Evolutionary conservation across 2,113 vertebrate species (phyloP), one percentile per base, ranked within the genome.

Genomic region (Erythrocercus mccallii): DNA sequence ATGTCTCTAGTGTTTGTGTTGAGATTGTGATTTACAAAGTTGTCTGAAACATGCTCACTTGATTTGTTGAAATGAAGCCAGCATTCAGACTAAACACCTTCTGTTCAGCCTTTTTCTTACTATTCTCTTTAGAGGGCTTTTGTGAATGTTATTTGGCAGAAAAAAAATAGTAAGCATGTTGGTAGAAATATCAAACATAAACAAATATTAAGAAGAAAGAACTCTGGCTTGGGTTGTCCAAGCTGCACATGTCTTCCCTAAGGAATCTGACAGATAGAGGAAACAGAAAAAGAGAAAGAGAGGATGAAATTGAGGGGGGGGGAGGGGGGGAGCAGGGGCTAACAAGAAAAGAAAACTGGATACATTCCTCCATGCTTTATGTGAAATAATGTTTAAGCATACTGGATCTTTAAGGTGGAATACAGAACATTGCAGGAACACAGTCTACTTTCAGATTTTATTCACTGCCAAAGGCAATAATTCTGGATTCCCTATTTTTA

Each of bases 21-120:
- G 45, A 90, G 60, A 80, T 61, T 74, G 69, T 83, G 83, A 76
- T 84, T 83, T 81, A 40, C 28, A 51, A 94, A 88, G 10, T 86
- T 90, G 23, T 66, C 65, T 91, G 77, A 85, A 83, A 60, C 58
- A 81, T 73, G 44, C 77, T 92, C 71, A 80, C 65, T 92, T 53
- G 21, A 61, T 86, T 88, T 96, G 47, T 86, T 94, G 88, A 94
- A 86, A 81, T 30, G 77, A 81, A 82, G 68, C 47, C 73, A 89
- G 25, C 58, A 70, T 91, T 87, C 70, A 92, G 69, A 90, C 61
- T 78, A 81, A 96, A 91, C 66, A 84, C 88, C 88, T 96, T 95
- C 93, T 94, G 76, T 64, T 93, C 82, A 94, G 74, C 9, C 14
- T 64, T 91, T 57, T 62, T 91, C 58, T 73, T 91, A 42, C 84